Conservation (phyloP, 2,113 vertebrate genomes). For the Casuarius casuarius region DNA sequence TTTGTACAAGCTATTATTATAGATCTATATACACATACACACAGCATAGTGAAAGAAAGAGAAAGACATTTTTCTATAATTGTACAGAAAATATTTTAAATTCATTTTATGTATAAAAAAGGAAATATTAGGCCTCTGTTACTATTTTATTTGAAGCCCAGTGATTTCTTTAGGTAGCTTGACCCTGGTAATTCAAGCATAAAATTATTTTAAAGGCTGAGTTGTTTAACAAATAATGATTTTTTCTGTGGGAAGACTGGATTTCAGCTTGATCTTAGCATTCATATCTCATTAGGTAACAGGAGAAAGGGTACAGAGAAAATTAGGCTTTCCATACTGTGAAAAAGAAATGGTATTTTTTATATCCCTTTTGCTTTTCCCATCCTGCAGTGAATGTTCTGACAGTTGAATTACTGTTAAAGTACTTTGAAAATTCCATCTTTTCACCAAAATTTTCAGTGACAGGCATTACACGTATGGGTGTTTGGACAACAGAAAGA, state of each 20-base stretch:
- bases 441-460: not conserved
- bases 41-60: not conserved
- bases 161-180: not conserved
- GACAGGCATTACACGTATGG: not conserved
- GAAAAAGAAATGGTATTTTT: not conserved
- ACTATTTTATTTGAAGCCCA: not conserved
- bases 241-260: not conserved
- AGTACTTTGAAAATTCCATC: not conserved
- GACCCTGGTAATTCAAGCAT: not conserved
- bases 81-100: not conserved
- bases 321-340: not conserved
- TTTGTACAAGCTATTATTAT: conserved; percentile 14
- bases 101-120: not conserved
- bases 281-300: not conserved
- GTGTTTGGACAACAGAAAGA: not conserved
- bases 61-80: not conserved
- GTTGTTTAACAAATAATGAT: not conserved
- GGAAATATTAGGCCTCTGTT: not conserved
- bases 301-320: not conserved
- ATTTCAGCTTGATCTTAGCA: not conserved
- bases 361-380: not conserved
- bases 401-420: not conserved
- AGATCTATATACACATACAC: not conserved
- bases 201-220: not conserved
- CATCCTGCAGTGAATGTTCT: not conserved